These are phyloP conservation scores for Aromia moschata DNA, from an alignment of 2,888 invertebrate species.

Conservation along the genomic window DNA sequence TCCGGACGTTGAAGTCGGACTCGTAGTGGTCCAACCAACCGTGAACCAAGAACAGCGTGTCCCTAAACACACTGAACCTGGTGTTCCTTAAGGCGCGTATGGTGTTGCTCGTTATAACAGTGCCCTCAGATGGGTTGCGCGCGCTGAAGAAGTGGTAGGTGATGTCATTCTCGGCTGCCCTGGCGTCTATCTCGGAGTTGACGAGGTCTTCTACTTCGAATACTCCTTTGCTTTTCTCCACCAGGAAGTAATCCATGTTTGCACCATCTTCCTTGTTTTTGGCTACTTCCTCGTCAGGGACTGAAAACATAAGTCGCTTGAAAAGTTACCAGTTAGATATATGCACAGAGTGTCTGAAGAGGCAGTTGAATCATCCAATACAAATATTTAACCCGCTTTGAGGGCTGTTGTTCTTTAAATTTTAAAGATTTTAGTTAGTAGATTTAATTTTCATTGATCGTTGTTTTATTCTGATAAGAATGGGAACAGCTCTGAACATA, in stretches of 20 bases:
- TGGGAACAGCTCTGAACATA: too few relatives aligned
- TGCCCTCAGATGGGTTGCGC: constrained; percentile 35
- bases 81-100: constrained; percentile 24
- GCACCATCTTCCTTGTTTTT: constrained; percentile 3
- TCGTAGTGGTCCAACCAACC: constrained; percentile 52
- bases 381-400: too few relatives aligned
- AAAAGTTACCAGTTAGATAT: too few relatives aligned
- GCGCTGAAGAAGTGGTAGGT: constrained; percentile 47
- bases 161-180: constrained; percentile 40
- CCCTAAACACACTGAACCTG: constrained; percentile 40
- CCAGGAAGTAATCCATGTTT: constrained; percentile 31
- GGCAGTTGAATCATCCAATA: too few relatives aligned
- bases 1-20: constrained; percentile 44
- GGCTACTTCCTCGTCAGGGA: not conserved
- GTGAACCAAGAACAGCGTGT: constrained; percentile 53
- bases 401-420: too few relatives aligned
- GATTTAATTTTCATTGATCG: too few relatives aligned
- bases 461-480: too few relatives aligned
- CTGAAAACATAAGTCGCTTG: too few relatives aligned
- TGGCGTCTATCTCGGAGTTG: constrained; percentile 3
- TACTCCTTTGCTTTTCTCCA: constrained; percentile 34
- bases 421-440: too few relatives aligned
- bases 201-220: constrained; percentile 37
- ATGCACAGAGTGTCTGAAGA: too few relatives aligned
- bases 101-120: constrained; percentile 29